These are phyloP conservation scores for Ascidia mentula DNA, from an alignment of 23 tunicate genomes.

Conservation along the genomic window DNA sequence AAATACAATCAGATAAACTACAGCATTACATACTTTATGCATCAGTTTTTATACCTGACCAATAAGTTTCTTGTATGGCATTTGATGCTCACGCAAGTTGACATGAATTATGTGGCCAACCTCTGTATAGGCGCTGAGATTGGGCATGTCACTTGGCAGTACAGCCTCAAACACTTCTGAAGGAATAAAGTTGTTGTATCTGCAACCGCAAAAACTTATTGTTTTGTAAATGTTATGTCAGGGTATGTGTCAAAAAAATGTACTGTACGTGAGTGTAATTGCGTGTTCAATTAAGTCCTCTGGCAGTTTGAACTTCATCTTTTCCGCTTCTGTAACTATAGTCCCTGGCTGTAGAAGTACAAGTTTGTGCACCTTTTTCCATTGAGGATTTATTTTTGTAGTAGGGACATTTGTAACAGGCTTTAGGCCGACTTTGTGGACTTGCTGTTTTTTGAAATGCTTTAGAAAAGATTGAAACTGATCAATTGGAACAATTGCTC, in stretches of 20 bases:
- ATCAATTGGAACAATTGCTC: neutral
- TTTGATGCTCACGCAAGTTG: slow-evolving; percentile 51
- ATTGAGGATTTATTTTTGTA: neutral
- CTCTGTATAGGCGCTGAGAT: slow-evolving; percentile 28
- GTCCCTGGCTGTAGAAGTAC: neutral
- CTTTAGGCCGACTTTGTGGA: neutral
- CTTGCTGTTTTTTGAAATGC: neutral
- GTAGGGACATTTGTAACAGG: neutral
- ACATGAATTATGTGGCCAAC: slow-evolving; percentile 79
- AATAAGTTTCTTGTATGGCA: slow-evolving; percentile 64
- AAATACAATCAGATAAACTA: neutral
- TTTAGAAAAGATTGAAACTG: neutral
- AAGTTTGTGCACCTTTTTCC: neutral
- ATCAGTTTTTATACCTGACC: slow-evolving; percentile 37
- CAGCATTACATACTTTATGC: neutral
- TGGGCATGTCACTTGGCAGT: slow-evolving; percentile 24
- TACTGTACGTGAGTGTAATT: neutral
- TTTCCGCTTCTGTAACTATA: neutral
- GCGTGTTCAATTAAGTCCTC: neutral
- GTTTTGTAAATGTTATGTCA: too few species aligned
- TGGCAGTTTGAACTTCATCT: neutral
- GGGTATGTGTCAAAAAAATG: too few species aligned
- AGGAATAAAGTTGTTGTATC: slow-evolving; percentile 34
- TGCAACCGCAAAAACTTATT: too few species aligned
- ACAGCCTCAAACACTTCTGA: slow-evolving; percentile 30